Percentiles rank a stretch among this genome's conserved stretches.
Conservation (phyloP, 2,888 invertebrate genomes). For the Eretmocerus hayati region DNA sequence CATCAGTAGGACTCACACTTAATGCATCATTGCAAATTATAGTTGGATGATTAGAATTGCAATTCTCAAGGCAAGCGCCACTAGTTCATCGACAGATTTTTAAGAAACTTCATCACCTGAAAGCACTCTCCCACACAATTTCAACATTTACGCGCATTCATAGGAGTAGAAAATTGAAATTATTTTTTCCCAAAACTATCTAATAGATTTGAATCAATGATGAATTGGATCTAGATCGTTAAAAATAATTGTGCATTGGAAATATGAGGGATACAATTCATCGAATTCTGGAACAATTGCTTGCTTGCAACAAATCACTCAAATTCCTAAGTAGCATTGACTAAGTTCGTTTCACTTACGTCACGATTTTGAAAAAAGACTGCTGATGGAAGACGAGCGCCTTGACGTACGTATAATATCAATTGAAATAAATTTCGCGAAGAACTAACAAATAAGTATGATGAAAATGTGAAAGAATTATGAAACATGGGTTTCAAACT, state of each 20-base stretch:
- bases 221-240: too few relatives aligned
- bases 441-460: slow-evolving; percentile 13
- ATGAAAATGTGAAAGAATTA: slow-evolving; percentile 17
- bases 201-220: too few relatives aligned
- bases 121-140: slow-evolving; percentile 15
- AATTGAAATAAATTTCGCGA: slow-evolving; percentile 9
- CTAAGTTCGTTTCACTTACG: too few relatives aligned
- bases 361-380: too few relatives aligned
- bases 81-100: slow-evolving; percentile 14
- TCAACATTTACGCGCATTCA: slow-evolving; percentile 15
- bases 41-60: slow-evolving; percentile 26
- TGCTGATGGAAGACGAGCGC: slow-evolving; percentile 21
- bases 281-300: slow-evolving; percentile 3
- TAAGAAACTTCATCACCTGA: slow-evolving; percentile 14
- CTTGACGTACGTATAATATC: slow-evolving; percentile 20
- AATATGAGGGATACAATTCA: slow-evolving; percentile 6
- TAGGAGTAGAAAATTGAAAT: slow-evolving; percentile 23
- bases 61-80: slow-evolving; percentile 27
- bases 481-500: slow-evolving; percentile 8
- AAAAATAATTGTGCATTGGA: too few relatives aligned
- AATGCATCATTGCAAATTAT: too few relatives aligned
- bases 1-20: too few relatives aligned
- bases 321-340: slow-evolving; percentile 1
- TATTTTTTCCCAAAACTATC: too few relatives aligned
- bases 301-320: neutral